phyloP scores from a whole-genome alignment of 1,140 invertebrate species.

The Maniola jurtina region DNA sequence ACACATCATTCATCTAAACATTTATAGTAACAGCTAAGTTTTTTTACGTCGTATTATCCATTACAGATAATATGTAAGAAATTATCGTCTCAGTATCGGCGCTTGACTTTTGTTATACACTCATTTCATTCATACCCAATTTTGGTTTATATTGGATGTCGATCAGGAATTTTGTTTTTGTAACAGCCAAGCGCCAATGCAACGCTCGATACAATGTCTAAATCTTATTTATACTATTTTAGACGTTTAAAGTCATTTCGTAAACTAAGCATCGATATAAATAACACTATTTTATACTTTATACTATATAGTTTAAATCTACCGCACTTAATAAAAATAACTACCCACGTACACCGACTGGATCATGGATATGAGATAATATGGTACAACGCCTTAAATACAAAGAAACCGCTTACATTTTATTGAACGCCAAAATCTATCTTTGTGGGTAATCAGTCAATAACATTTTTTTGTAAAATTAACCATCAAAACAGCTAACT shows the following conservation, averaged over 20 bases:
- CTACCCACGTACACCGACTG: constrained; percentile 65
- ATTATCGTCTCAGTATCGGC: constrained; percentile 59
- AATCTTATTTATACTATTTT: constrained; percentile 68
- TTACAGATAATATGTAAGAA: constrained; percentile 72
- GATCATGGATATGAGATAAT: constrained; percentile 61
- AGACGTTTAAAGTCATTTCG: constrained; percentile 68
- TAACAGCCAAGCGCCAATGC: constrained; percentile 64
- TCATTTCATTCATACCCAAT: constrained; percentile 7
- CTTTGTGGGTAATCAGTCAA: constrained; percentile 59
- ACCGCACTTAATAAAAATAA: constrained; percentile 63
- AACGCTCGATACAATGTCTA: constrained; percentile 59
- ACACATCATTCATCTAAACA: constrained; percentile 75
- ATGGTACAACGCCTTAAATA: constrained; percentile 61
- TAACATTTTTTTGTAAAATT: constrained; percentile 58
- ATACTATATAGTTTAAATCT: constrained; percentile 65
- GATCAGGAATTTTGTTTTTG: background rate
- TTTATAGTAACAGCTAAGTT: constrained; percentile 77
- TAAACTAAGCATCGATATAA: constrained; percentile 76
- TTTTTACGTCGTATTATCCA: constrained; percentile 67
- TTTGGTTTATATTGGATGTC: background rate
- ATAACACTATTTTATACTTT: constrained; percentile 75
- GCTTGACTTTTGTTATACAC: constrained; percentile 45
- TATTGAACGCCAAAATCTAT: constrained; percentile 54
- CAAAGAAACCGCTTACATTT: constrained; percentile 52
- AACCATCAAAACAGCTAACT: constrained; percentile 59